Percentiles rank a stretch among this genome's conserved stretches.
Conservation (phyloP, 2,113 vertebrate species). For the Trichechus manatus region DNA sequence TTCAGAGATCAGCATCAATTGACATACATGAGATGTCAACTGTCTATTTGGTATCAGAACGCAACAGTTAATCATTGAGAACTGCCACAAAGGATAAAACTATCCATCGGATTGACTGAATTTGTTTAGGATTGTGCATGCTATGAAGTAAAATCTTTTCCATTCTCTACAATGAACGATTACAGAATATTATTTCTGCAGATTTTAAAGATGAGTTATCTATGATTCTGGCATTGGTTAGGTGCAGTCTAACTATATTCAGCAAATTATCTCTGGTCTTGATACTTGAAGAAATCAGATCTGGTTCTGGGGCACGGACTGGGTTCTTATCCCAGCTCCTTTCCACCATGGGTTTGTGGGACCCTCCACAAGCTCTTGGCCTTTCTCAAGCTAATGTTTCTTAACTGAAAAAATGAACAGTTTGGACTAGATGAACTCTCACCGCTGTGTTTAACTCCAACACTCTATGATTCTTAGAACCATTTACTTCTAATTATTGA, state of each 20-base stretch:
- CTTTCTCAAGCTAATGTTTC: not conserved
- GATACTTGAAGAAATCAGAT: not conserved
- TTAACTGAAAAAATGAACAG: not conserved
- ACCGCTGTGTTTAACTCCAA: not conserved
- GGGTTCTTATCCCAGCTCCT: not conserved
- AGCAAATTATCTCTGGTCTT: not conserved
- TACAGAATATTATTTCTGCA: constrained; percentile 10
- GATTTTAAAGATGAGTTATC: not conserved
- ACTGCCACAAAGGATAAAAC: not conserved
- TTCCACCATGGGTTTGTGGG: not conserved
- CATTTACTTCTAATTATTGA: not conserved
- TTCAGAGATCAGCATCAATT: not conserved
- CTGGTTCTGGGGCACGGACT: not conserved
- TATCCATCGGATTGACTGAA: not conserved
- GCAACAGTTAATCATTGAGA: constrained; percentile 36
- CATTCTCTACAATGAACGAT: not conserved
- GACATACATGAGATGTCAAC: not conserved
- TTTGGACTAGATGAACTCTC: not conserved
- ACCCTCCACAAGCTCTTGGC: not conserved
- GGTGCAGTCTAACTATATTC: not conserved
- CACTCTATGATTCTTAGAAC: not conserved
- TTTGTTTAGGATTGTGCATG: not conserved
- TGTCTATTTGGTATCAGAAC: constrained; percentile 22
- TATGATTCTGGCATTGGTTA: not conserved
- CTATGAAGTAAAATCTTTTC: constrained; percentile 19